Conservation (phyloP, 2,888 invertebrate genomes). For the Hymenopus coronatus region DNA sequence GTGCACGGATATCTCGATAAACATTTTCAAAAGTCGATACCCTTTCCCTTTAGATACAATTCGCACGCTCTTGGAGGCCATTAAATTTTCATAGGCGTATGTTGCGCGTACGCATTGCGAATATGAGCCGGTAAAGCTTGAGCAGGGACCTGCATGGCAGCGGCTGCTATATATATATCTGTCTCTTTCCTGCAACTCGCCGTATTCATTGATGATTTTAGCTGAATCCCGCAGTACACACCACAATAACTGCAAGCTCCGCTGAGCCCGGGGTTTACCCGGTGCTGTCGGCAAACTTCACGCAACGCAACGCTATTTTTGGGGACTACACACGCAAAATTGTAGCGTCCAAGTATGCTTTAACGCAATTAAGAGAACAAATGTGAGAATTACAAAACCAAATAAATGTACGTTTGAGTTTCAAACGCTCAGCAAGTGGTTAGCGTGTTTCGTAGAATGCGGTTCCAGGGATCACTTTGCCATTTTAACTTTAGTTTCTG, state of each 20-base stretch:
- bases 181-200: background rate
- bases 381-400: background rate
- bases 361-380: background rate
- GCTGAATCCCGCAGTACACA: background rate
- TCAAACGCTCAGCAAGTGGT: background rate
- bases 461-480: no score
- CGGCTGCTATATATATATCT: no score
- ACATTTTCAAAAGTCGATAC: background rate
- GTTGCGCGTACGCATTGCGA: background rate
- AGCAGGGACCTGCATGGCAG: background rate
- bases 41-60: background rate
- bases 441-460: background rate
- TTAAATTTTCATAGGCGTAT: background rate
- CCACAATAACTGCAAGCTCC: background rate
- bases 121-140: background rate
- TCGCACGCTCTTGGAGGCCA: background rate
- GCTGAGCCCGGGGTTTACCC: background rate
- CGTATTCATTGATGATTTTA: background rate
- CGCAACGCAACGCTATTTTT: background rate
- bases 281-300: background rate
- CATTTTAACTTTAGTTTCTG: no score
- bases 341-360: background rate
- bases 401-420: background rate
- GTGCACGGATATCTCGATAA: background rate
- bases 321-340: background rate